Conservation (phyloP, 92 coral and sea anemone genomes). For the Epizoanthus scotinus region DNA sequence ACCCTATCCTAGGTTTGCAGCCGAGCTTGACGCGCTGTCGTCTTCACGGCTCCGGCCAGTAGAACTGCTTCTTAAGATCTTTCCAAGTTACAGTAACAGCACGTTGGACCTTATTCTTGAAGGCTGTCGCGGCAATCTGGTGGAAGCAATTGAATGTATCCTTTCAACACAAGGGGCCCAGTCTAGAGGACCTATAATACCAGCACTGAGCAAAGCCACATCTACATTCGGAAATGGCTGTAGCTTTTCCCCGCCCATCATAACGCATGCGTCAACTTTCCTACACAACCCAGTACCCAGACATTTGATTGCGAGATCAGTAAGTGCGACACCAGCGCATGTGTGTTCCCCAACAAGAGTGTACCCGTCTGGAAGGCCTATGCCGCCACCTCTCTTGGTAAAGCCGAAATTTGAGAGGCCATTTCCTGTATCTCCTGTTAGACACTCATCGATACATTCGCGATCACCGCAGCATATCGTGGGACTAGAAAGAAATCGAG, state of each 20-base stretch:
- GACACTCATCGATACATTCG: slow-evolving; percentile 45
- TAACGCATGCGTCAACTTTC: slow-evolving; percentile 64
- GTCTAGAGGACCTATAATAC: slow-evolving; percentile 13
- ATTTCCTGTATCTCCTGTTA: slow-evolving; percentile 34
- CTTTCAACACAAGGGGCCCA: slow-evolving; percentile 64
- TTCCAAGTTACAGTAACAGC: slow-evolving; percentile 77
- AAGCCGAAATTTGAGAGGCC: slow-evolving; percentile 74
- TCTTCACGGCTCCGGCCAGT: slow-evolving; percentile 68
- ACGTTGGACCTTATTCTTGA: slow-evolving; percentile 81
- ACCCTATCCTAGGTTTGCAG: slow-evolving; percentile 44
- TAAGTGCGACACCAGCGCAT: slow-evolving; percentile 50
- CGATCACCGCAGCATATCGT: slow-evolving; percentile 46
- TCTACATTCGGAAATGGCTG: slow-evolving; percentile 51
- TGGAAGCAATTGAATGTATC: slow-evolving; percentile 89
- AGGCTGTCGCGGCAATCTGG: slow-evolving; percentile 86
- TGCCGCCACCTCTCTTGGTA: slow-evolving; percentile 80
- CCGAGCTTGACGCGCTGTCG: slow-evolving; percentile 45
- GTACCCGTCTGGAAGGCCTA: slow-evolving; percentile 66
- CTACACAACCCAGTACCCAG: slow-evolving; percentile 66
- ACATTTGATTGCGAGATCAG: slow-evolving; percentile 58
- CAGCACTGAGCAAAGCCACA: slow-evolving; percentile 44
- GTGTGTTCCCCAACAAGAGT: slow-evolving; percentile 70
- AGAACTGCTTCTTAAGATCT: slow-evolving; percentile 80
- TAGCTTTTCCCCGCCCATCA: slow-evolving; percentile 47
- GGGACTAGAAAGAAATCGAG: slow-evolving; percentile 55